A percentile compares a stretch with the other conserved stretches of the same genome.
Conservation (phyloP, 2,113 vertebrate species). For the Antechinus flavipes region DNA sequence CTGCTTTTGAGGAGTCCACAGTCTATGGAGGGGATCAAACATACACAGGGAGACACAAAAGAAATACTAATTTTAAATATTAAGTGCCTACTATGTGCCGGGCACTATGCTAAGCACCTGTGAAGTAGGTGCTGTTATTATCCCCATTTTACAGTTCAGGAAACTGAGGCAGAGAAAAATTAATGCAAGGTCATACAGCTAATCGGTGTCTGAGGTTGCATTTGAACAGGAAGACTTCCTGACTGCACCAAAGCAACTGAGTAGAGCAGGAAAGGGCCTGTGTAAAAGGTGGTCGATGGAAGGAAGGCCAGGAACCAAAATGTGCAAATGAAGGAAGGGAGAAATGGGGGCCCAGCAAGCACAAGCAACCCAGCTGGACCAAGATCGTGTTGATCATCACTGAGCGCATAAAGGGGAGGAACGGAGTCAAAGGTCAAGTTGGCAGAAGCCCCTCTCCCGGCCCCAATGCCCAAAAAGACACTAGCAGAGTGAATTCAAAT, state of each 20-base stretch:
- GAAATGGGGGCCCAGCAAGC: neutral
- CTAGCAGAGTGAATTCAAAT: slow-evolving; percentile 57
- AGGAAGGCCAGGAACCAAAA: neutral
- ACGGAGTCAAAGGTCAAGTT: neutral
- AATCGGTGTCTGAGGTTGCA: neutral
- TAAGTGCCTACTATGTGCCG: neutral
- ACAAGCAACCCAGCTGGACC: neutral
- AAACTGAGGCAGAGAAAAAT: neutral
- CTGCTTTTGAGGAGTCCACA: neutral
- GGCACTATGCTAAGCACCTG: neutral
- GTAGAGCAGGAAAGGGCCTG: neutral
- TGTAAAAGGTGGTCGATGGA: neutral
- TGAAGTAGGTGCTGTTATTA: neutral
- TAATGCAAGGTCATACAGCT: neutral
- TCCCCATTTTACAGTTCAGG: neutral
- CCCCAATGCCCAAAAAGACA: slow-evolving; percentile 23
- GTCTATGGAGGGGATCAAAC: rapidly evolving
- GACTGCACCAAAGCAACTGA: neutral
- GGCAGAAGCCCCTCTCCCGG: neutral
- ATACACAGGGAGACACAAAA: neutral
- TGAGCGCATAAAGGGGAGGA: neutral
- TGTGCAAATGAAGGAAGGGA: neutral
- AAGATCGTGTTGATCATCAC: neutral
- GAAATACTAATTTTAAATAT: neutral
- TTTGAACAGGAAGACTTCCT: neutral